Evolutionary conservation across 1,140 invertebrate species (phyloP), one percentile per base, ranked within the genome.

Genomic region (Dinoponera quadriceps): DNA sequence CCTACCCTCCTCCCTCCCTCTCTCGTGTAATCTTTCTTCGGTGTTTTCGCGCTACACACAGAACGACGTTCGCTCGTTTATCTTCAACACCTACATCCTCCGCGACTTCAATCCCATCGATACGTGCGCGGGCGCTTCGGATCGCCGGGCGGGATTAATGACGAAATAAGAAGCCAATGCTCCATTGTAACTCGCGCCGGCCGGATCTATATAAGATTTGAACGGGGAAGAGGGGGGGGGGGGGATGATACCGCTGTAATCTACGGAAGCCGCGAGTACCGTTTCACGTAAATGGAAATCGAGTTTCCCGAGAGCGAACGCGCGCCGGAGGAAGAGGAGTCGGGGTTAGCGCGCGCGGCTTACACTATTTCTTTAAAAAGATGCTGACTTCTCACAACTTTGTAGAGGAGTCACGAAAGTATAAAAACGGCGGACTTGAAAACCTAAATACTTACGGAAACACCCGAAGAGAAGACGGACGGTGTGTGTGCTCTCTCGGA

Each of bases 391-490:
- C 29, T 25, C 18, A 20, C 54, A 66, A 84, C 55, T 29, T 69
- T 62, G 51, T 66, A 49, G 54, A 74, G 25, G 57, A 80, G 65
- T 73, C 33, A 57, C 38, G 27, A 29, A 22, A 48, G 51, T 69
- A 82, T 81, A 88, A 88, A 88, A 81, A 80, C 82, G 71, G 44
- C 69, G 11, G 60, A 77, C 44, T 55, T 83, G 81, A 65, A 88
- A 75, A 72, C 66, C 55, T 87, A 59, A 84, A 77, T 87, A 66
- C 68, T 55, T 65, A 69, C 57, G 62, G 62, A 74, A 68, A 44
- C 11, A 44, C 11, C 38, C 38, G 38, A 44, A 44, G 38, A 44
- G 38, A 33, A 33, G 38, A 44, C 7, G 7, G 7, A 44, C 38
- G 9, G 38, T 33, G 29, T 5, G 38, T 44, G n/a, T 44, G 38